Conservation (phyloP, 2,113 vertebrate species). For the Arenaria interpres region DNA sequence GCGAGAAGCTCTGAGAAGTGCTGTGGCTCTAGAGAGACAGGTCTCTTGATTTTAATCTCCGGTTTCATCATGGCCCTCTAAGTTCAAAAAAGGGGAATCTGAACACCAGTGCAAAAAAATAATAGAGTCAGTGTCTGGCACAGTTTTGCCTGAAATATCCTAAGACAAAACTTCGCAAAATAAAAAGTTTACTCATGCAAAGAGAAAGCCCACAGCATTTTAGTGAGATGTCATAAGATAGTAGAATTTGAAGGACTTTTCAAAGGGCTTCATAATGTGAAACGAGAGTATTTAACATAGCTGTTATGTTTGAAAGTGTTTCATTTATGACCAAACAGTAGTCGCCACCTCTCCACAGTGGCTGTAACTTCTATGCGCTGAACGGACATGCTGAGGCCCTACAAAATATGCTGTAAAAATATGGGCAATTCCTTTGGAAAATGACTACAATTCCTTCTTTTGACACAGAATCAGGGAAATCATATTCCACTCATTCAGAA, state of each 20-base stretch:
- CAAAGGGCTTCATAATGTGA: neutral
- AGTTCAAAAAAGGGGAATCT: neutral
- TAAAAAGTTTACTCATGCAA: neutral
- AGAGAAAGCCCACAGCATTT: neutral
- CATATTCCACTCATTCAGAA: neutral
- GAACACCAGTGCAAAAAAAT: neutral
- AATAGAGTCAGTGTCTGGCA: neutral
- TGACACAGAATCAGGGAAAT: neutral
- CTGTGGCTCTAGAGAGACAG: neutral
- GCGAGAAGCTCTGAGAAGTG: neutral
- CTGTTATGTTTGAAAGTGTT: neutral
- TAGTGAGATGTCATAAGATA: neutral
- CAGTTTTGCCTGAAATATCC: neutral
- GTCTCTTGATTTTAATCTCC: neutral
- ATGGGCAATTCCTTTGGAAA: neutral
- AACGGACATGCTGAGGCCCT: neutral
- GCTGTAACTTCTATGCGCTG: neutral
- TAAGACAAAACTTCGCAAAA: neutral
- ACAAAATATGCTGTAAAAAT: neutral
- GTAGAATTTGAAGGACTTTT: neutral
- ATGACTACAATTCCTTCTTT: neutral
- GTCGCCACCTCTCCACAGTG: neutral
- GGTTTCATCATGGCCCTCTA: neutral
- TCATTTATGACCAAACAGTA: neutral
- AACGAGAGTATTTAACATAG: neutral